Conservation (phyloP, 2,888 invertebrate genomes). For the Notocelia uddmanniana region DNA sequence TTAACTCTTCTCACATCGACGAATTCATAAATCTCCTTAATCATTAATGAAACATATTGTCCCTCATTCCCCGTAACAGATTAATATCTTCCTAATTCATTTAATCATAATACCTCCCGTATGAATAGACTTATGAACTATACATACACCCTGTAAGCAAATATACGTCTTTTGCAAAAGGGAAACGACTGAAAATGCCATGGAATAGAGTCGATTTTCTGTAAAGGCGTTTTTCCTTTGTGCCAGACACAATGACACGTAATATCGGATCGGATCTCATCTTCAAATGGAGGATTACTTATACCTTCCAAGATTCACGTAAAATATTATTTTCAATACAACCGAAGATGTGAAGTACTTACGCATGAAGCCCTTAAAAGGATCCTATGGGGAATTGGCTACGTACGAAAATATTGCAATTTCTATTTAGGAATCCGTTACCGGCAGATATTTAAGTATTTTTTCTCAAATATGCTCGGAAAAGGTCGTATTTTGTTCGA, state of each 20-base stretch:
- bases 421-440: slow-evolving; percentile 36
- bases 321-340: slow-evolving; percentile 61
- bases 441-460: neutral
- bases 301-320: slow-evolving; percentile 58
- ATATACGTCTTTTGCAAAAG: slow-evolving; percentile 3
- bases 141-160: neutral
- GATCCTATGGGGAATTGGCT: slow-evolving; percentile 51
- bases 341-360: slow-evolving; percentile 44
- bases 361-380: slow-evolving; percentile 45
- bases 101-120: slow-evolving; percentile 28
- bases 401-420: slow-evolving; percentile 43
- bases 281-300: slow-evolving; percentile 68
- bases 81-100: slow-evolving; percentile 41
- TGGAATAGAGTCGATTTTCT: neutral
- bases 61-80: slow-evolving; percentile 3
- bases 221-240: slow-evolving; percentile 61
- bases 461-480: too few relatives aligned
- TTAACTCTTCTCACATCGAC: neutral
- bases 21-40: slow-evolving; percentile 18
- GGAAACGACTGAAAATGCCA: neutral
- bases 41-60: slow-evolving; percentile 16
- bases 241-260: slow-evolving; percentile 59
- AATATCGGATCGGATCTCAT: slow-evolving; percentile 64
- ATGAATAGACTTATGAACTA: slow-evolving; percentile 31
- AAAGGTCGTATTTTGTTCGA: too few relatives aligned